Base-by-base conservation (phyloP, 1,140 invertebrate genomes). In the Trichogramma pretiosum region DNA sequence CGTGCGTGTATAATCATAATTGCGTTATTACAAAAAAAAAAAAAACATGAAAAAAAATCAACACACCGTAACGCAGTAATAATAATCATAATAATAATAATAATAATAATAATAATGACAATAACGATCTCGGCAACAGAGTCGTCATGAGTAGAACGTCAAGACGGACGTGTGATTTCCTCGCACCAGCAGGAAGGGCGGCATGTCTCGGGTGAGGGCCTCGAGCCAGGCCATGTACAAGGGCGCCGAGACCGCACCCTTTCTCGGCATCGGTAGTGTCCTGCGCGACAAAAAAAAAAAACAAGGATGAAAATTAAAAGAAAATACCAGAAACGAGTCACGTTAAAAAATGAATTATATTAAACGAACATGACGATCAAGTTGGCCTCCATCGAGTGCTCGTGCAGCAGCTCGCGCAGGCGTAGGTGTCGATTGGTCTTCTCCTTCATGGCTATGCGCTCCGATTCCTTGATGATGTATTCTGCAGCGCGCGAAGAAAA, bases 181-280 rank as follows among this genome's bases (percentile, higher is more conserved):
- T 57, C 93, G 77, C 37, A 98, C 83, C 35, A 98, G 79, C 46
- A 98, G 71, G 68, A 93, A 85, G 13, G 90, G 87, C 50, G 92
- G 92, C 85, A 93, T 84, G 56, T 87, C 83, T 52, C 77, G 73
- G 3, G 89, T 93, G n/a, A 98, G 73, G 2, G 84, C 81, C 67
- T 96, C 91, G 52, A 98, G 65, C 93, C 94, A 98, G 5, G 90
- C 85, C 79, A 93, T 84, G 68, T 96, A 98, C 14, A 98, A 72
- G 8, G 89, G 81, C 1, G 91, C 84, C 11, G 90, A 87, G 36
- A 93, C 85, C 5, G 87, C 83, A 52, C 86, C 85, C 61, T 92
- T 90, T 42, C 90, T 76, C 10, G 92, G 92, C 81, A 96, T 92
- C 3, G 92, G 91, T 52, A 96, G 70, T 9, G 93, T 96, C 80